Conservation (phyloP, 2,797 vertebrate species). For the Enteromius trimaculatus region DNA sequence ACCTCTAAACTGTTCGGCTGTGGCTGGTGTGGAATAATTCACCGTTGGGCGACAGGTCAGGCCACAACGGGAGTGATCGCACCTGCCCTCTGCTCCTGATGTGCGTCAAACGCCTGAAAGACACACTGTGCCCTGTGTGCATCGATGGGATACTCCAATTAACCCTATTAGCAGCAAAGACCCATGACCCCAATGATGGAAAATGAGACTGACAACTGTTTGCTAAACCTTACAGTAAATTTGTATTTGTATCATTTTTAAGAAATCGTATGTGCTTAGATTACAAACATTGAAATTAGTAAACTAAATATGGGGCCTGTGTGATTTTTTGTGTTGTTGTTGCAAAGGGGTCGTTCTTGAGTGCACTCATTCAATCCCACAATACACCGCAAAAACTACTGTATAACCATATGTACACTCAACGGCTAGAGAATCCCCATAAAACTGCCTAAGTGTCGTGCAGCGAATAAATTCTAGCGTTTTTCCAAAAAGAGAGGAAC, state of each 20-base stretch:
- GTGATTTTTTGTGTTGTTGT: background rate
- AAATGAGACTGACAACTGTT: background rate
- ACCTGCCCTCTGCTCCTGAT: conserved; percentile 29
- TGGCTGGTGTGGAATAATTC: conserved; percentile 47
- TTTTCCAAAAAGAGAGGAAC: too few relatives aligned
- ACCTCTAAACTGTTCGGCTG: conserved; percentile 53
- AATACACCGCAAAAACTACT: too few relatives aligned
- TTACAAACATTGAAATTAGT: background rate
- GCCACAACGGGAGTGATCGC: conserved; percentile 16
- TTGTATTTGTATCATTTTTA: background rate
- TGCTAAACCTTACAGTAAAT: background rate
- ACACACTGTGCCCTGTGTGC: background rate
- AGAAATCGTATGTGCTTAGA: background rate
- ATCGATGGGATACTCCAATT: background rate
- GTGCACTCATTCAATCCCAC: too few relatives aligned
- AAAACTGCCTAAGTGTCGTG: too few relatives aligned
- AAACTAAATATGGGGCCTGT: background rate
- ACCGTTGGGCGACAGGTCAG: conserved; percentile 33
- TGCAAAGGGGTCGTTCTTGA: too few relatives aligned
- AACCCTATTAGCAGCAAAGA: conserved; percentile 5
- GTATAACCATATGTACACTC: too few relatives aligned
- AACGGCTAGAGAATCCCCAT: too few relatives aligned
- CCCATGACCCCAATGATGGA: background rate
- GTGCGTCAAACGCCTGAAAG: conserved; percentile 8
- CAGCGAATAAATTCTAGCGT: too few relatives aligned